Conservation (phyloP, 2,113 vertebrate species). For the Argyrosomus japonicus region DNA sequence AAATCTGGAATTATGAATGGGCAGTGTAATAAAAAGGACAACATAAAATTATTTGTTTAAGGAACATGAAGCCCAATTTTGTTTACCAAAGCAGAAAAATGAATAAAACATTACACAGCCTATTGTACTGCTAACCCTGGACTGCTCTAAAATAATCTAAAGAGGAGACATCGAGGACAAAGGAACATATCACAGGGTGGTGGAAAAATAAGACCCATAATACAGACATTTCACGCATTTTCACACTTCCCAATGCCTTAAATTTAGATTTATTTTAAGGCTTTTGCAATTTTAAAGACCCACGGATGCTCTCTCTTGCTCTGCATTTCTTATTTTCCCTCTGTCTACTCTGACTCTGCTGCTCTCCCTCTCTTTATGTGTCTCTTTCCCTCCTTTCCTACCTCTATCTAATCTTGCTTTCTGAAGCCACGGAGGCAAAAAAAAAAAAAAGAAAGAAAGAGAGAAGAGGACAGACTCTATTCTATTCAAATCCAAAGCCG, state of each 20-base stretch:
- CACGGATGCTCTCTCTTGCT: slow-evolving; percentile 4
- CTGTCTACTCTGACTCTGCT: slow-evolving; percentile 41
- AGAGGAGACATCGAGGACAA: slow-evolving; percentile 50
- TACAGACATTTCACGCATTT: slow-evolving; percentile 43
- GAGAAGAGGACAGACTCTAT: slow-evolving; percentile 59
- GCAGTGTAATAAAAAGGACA: slow-evolving; percentile 60
- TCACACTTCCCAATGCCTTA: slow-evolving; percentile 46
- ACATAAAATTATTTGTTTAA: slow-evolving; percentile 62
- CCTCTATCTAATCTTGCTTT: slow-evolving; percentile 68
- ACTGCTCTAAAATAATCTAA: slow-evolving; percentile 44
- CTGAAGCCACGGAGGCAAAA: slow-evolving; percentile 45
- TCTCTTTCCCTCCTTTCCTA: slow-evolving; percentile 37
- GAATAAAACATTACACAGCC: slow-evolving; percentile 69
- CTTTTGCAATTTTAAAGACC: slow-evolving; percentile 56
- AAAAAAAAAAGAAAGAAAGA: slow-evolving; percentile 17
- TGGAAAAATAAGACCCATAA: slow-evolving; percentile 52
- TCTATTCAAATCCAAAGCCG: slow-evolving; percentile 70
- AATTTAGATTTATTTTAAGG: slow-evolving; percentile 62
- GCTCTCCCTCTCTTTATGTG: slow-evolving; percentile 29
- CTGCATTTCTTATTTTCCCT: slow-evolving; percentile 44
- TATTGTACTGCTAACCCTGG: slow-evolving; percentile 54
- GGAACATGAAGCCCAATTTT: slow-evolving; percentile 69
- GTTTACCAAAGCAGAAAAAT: slow-evolving; percentile 64
- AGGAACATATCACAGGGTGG: slow-evolving; percentile 37
- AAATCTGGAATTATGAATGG: slow-evolving; percentile 54